Base-by-base conservation (phyloP, 2,797 vertebrate species). In the Labroides dimidiatus region DNA sequence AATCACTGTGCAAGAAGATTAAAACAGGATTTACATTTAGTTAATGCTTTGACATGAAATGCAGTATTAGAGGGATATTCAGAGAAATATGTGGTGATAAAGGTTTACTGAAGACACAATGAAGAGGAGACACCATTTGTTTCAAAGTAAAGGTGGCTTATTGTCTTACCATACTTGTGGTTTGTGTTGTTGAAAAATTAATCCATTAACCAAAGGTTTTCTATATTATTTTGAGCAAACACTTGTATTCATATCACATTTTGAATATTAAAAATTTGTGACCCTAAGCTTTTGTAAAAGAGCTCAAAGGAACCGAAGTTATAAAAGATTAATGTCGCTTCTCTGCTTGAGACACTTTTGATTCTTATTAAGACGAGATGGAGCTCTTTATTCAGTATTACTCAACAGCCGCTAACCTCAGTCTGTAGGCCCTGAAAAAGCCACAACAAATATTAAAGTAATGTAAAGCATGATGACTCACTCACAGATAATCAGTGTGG, bases 361-460 rank as follows among this genome's bases (percentile, higher is more conserved):
- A 52, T 49, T 45, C n/a, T 55, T 30, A 17, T 19, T 39, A 6
- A 48, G 37, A 15, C 14, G 52, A 75, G 33, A 42, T 69, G n/a
- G 27, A 36, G 41, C 20, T 43, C 41, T 17, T 68, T 10, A 57
- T 10, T 16, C 23, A 6, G 4, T 45, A 19, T 48, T 71, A 5
- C 13, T 56, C 30, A 27, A 59, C 23, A 20, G 12, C 49, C 30
- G 1, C 2, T 14, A 51, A 37, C 4, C 17, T 10, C 2, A 11
- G 61, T 68, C 50, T 39, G 37, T 7, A 63, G 49, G 12, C 23
- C 14, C 2, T 33, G 16, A 33, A 54, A 16, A 48, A 61, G 30
- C 30, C 30, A 33, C 30, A 56, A 30, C 44, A 65, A 61, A 70
- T 78, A 68, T 49, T 71, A 61, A 64, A 24, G n/a, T 33, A 7